Conservation (phyloP, 1,140 invertebrate species). For the Prorops nasuta region DNA sequence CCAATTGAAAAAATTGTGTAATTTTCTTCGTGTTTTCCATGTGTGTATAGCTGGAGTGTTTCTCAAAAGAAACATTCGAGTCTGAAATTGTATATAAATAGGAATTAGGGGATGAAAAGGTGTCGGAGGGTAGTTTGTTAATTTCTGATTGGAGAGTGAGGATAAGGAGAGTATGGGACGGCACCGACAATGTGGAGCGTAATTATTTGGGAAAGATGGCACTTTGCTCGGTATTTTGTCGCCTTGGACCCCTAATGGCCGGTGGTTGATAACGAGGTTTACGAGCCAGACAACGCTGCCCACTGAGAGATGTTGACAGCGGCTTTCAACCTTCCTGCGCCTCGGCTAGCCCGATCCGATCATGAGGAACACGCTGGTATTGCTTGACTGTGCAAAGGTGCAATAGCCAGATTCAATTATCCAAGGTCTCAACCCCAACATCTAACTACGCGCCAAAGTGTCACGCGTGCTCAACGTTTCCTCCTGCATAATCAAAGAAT, state of each 20-base stretch:
- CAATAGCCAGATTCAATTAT: not conserved
- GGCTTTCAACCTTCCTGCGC: conserved; percentile 52
- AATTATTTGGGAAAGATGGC: conserved; percentile 57
- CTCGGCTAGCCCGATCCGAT: conserved; percentile 27
- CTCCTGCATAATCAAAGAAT: no score
- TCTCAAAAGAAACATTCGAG: no score
- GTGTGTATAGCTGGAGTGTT: no score
- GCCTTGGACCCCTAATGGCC: conserved; percentile 57
- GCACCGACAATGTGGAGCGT: conserved; percentile 46
- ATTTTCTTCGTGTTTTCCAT: no score
- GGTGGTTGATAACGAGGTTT: conserved; percentile 57
- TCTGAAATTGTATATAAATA: no score
- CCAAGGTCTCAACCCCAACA: no score
- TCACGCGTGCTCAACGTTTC: no score
- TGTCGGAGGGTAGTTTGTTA: no score
- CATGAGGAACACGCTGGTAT: conserved; percentile 21
- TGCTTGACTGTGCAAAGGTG: conserved; percentile 20
- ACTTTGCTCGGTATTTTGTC: conserved; percentile 56
- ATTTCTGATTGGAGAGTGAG: no score
- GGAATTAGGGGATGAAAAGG: no score
- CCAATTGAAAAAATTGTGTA: no score
- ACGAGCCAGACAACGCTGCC: conserved; percentile 44
- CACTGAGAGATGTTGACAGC: conserved; percentile 58
- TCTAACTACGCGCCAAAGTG: no score
- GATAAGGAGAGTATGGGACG: conserved; percentile 19